Evolutionary conservation across 2,113 vertebrate species (phyloP), one percentile per base, ranked within the genome.

Genomic region (Aptenodytes forsteri): DNA sequence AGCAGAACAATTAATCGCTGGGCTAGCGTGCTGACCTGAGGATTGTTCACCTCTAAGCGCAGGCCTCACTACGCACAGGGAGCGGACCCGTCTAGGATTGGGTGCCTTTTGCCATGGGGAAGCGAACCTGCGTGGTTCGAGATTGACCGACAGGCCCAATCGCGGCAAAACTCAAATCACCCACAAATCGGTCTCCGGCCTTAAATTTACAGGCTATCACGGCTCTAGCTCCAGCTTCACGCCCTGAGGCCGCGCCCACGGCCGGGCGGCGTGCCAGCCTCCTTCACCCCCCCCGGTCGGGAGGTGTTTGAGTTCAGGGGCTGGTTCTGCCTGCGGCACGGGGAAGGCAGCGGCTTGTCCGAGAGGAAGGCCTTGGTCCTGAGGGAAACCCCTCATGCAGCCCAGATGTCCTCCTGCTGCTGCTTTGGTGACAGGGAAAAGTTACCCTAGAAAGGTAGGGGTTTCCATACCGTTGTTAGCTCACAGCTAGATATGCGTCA

Each of bases 151-250:
- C 6, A 12, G 42, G 34, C 54, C 3, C 2, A 20, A 9, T 8
- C 2, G 5, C 20, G 9, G 82, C 15, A 12, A 21, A 40, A 18
- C 56, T 25, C 25, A 7, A 12, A 19, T 11, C 7, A 2, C 21
- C 34, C 26, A 5, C 34, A 12, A 6, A 16, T 2, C 3, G 4
- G 8, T 32, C 27, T 8, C n/a, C 5, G 11, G 44, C 65, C 65
- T 49, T 10, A 3, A 26, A 4, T 3, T 11, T 1, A 12, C 7
- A 17, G 52, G 1, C 65, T 3, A 0, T 6, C 2, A 8, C 1
- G 5, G 21, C 20, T 9, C 36, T 5, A 10, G 4, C 16, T 9
- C 18, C 25, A 4, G 22, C 22, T 19, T 9, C 3, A 11, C 5
- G 11, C 58, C 58, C 61, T 11, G 54, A 30, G 2, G 10, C 29